Percentiles rank a stretch among this genome's conserved stretches.
phyloP scores from a whole-genome alignment of 2,797 vertebrate species.

The Hydrolagus colliei region DNA sequence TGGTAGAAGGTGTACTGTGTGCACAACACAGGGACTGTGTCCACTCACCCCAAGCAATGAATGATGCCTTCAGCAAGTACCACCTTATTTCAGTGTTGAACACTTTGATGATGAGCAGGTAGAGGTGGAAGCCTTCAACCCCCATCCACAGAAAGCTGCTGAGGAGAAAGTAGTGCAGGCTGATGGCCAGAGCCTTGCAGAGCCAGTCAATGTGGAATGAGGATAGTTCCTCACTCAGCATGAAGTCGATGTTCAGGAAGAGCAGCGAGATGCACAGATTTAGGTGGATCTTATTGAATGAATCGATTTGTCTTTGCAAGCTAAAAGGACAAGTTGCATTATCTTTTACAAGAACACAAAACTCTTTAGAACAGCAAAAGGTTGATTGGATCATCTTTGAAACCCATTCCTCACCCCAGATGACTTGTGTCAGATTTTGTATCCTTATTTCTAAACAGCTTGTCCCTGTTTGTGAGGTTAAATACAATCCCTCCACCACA shows the following conservation, averaged over 20 bases:
- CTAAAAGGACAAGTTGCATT: background rate
- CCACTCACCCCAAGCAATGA: conserved; percentile 52
- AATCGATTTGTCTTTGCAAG: conserved; percentile 44
- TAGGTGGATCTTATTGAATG: conserved; percentile 45
- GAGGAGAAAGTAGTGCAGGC: conserved; percentile 58
- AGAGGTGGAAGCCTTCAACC: conserved; percentile 53
- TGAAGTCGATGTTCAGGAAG: conserved; percentile 53
- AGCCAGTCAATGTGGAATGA: background rate
- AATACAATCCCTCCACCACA: no score
- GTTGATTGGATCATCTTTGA: no score
- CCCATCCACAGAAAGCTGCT: conserved; percentile 58
- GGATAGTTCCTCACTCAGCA: conserved; percentile 50
- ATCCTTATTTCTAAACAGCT: no score
- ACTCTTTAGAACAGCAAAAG: no score
- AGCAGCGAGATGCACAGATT: conserved; percentile 51
- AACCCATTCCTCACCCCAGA: no score
- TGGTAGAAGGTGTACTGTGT: no score
- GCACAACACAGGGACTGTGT: background rate
- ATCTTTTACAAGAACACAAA: background rate
- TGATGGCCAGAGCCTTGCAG: conserved; percentile 47
- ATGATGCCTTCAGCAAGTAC: conserved; percentile 51
- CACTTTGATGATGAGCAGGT: conserved; percentile 45
- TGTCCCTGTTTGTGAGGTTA: no score
- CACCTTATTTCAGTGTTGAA: conserved; percentile 34
- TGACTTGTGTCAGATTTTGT: no score